Evolutionary conservation across 2,797 vertebrate species (phyloP).

Genomic region (Tapera naevia): DNA sequence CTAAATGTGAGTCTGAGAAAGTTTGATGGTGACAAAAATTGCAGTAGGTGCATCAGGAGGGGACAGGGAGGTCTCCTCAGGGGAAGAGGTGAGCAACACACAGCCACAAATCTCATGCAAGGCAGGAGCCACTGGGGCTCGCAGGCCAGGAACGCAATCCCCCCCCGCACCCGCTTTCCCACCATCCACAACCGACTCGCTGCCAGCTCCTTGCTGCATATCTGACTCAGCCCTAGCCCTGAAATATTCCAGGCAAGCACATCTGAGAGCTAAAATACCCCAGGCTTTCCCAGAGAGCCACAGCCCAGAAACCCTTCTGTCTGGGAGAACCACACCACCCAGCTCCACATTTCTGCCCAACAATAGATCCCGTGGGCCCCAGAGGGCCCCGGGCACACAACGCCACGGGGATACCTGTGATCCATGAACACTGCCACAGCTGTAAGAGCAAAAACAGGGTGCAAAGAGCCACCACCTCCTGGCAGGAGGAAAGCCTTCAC

Average conservation of each 20-base stretch:
- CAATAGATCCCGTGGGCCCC: neutral
- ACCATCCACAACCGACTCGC: fast-evolving
- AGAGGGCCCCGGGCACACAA: neutral
- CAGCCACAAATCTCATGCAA: fast-evolving
- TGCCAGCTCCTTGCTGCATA: neutral
- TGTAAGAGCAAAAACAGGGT: fast-evolving
- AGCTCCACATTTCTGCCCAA: neutral
- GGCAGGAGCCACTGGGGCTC: neutral
- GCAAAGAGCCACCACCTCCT: neutral
- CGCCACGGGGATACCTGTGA: fast-evolving
- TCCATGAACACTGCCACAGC: fast-evolving
- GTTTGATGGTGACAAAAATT: neutral
- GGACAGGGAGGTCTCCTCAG: fast-evolving
- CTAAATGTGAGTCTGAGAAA: neutral
- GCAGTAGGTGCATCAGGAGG: neutral
- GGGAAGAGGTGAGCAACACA: fast-evolving
- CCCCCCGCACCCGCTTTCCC: neutral
- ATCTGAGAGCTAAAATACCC: neutral
- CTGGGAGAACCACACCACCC: neutral
- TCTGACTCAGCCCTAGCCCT: neutral
- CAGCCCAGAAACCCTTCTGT: neutral
- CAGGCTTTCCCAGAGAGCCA: fast-evolving
- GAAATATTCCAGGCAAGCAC: neutral
- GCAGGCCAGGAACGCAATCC: fast-evolving
- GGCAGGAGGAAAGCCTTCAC: neutral